Conservation (phyloP, 1,140 invertebrate species). For the Drosophila busckii region DNA sequence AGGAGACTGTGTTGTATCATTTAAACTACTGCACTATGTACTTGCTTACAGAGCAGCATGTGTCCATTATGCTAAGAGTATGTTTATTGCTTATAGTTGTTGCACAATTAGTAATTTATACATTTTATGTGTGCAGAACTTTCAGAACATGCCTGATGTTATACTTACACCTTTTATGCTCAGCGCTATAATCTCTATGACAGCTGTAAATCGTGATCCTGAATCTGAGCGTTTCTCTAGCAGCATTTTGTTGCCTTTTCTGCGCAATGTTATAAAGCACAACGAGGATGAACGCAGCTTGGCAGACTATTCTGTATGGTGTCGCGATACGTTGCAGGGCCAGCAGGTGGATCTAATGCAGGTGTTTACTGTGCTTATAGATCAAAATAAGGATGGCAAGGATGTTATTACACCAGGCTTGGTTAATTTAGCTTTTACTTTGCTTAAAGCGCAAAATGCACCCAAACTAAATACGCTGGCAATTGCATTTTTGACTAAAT, state of each 20-base stretch:
- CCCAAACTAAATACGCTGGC: slow-evolving; percentile 55
- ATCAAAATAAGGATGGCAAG: slow-evolving; percentile 76
- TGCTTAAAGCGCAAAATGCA: slow-evolving; percentile 57
- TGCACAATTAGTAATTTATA: neutral
- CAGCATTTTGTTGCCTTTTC: slow-evolving; percentile 56
- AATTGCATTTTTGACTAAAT: slow-evolving; percentile 65
- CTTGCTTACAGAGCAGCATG: slow-evolving; percentile 59
- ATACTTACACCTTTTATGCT: slow-evolving; percentile 72
- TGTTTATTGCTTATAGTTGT: neutral
- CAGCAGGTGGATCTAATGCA: slow-evolving; percentile 66
- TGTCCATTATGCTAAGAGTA: slow-evolving; percentile 57
- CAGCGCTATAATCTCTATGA: slow-evolving; percentile 72
- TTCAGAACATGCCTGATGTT: slow-evolving; percentile 60
- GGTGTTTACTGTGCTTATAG: slow-evolving; percentile 64
- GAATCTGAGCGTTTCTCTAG: slow-evolving; percentile 51
- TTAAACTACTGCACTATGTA: slow-evolving; percentile 75
- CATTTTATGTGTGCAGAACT: slow-evolving; percentile 44
- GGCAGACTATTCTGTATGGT: slow-evolving; percentile 65
- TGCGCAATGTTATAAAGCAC: slow-evolving; percentile 64
- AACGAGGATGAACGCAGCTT: slow-evolving; percentile 66
- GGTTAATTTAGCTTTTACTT: slow-evolving; percentile 56
- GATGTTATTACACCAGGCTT: slow-evolving; percentile 72
- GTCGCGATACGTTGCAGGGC: slow-evolving; percentile 65
- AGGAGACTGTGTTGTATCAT: slow-evolving; percentile 74
- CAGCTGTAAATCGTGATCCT: slow-evolving; percentile 64